A percentile compares a stretch with the other conserved stretches of the same genome.
Evolutionary conservation across 2,888 invertebrate genomes (phyloP).

Genomic region (Trypoxylon attenuatum): DNA sequence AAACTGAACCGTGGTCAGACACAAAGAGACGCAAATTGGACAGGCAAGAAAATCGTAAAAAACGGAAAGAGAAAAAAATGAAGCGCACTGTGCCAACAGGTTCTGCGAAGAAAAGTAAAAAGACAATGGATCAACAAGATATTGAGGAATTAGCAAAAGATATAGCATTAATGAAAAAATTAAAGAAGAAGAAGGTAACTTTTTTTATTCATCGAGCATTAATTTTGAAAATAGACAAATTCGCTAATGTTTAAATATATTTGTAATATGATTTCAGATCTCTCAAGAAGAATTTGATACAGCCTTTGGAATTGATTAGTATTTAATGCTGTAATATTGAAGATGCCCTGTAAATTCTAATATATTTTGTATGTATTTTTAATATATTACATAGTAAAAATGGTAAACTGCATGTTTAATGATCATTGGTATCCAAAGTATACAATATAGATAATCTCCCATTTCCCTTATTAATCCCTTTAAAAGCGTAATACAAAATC

Average conservation of each 20-base stretch:
- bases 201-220: not conserved
- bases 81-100: slow-evolving; percentile 69
- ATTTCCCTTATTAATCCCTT: not conserved
- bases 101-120: slow-evolving; percentile 74
- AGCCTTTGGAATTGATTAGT: slow-evolving; percentile 66
- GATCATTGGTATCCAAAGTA: no score
- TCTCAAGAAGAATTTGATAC: slow-evolving; percentile 74
- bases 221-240: not conserved
- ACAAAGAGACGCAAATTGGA: slow-evolving; percentile 83
- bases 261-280: slow-evolving; percentile 71
- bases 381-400: no score
- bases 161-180: slow-evolving; percentile 87
- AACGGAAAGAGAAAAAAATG: slow-evolving; percentile 79
- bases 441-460: not conserved
- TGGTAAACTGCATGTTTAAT: no score
- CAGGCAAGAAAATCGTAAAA: slow-evolving; percentile 79
- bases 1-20: slow-evolving; percentile 86
- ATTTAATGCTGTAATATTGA: not conserved
- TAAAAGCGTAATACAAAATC: no score
- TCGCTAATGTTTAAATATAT: slow-evolving; percentile 6
- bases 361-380: slow-evolving; percentile 2
- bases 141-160: slow-evolving; percentile 87
- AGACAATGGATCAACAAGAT: slow-evolving; percentile 82
- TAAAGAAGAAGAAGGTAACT: slow-evolving; percentile 86
- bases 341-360: not conserved